phyloP scores from a whole-genome alignment of 2,797 vertebrate genomes.

The Darevskia mixta region DNA sequence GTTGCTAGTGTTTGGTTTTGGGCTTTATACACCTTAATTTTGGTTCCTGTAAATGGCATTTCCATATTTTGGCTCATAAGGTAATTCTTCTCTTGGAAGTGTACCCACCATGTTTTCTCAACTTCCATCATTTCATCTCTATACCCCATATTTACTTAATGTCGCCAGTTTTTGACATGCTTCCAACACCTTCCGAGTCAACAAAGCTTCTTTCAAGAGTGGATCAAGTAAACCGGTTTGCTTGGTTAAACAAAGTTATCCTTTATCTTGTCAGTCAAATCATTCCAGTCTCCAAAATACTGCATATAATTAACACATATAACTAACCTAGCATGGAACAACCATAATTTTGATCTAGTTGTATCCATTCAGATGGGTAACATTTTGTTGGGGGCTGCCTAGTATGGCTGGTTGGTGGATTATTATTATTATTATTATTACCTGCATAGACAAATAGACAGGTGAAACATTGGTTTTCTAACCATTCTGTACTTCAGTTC shows the following conservation, averaged over 20 bases:
- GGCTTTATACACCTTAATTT: not conserved
- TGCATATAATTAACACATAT: not conserved
- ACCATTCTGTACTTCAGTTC: not conserved
- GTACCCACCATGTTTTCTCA: slow-evolving; percentile 8
- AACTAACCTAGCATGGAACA: not conserved
- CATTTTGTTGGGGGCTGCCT: too few species aligned
- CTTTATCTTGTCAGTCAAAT: not conserved
- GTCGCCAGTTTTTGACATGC: not conserved
- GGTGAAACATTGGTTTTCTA: not conserved
- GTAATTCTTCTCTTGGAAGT: not conserved
- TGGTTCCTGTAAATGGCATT: slow-evolving; percentile 6
- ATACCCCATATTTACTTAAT: not conserved
- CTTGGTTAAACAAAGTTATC: slow-evolving; percentile 18
- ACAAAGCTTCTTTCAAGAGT: slow-evolving; percentile 15
- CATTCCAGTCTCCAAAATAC: not conserved
- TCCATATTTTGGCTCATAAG: not conserved
- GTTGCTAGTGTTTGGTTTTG: too few species aligned
- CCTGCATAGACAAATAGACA: not conserved
- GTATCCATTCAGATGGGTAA: not conserved
- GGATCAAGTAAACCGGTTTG: not conserved
- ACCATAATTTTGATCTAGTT: not conserved
- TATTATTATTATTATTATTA: not conserved
- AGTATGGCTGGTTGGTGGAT: too few species aligned
- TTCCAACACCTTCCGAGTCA: slow-evolving; percentile 29
- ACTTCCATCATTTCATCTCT: slow-evolving; percentile 1